Conservation (phyloP, 2,797 vertebrate species). For the Botia almorhae region DNA sequence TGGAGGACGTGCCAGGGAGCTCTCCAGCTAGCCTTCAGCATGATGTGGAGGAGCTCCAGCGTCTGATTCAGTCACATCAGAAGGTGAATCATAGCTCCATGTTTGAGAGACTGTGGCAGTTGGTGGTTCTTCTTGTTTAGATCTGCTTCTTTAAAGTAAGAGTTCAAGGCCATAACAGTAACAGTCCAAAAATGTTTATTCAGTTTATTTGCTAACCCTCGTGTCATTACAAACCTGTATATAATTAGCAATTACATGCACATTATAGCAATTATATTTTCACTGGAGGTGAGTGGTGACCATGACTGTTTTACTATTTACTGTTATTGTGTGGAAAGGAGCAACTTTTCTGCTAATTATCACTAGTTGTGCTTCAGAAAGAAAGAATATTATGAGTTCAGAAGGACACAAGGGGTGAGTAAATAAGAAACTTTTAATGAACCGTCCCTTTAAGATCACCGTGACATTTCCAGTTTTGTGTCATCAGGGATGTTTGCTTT, state of each 20-base stretch:
- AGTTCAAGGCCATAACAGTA: neutral
- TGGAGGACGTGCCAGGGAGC: conserved; percentile 56
- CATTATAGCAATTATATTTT: neutral
- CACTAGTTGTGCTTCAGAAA: neutral
- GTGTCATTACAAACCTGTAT: neutral
- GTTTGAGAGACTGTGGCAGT: neutral
- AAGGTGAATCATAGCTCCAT: conserved; percentile 59
- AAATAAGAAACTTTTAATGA: neutral
- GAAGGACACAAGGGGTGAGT: neutral
- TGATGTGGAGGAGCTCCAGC: conserved; percentile 76
- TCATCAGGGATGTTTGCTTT: conserved; percentile 30
- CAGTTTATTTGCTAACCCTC: neutral
- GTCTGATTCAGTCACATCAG: conserved; percentile 69
- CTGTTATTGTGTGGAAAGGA: neutral
- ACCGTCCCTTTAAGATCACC: conserved; percentile 16
- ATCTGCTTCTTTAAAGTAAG: conserved; percentile 7
- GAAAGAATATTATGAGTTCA: neutral
- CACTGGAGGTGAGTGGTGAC: neutral
- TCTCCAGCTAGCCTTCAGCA: conserved; percentile 62
- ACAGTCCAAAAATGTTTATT: neutral
- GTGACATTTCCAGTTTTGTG: conserved; percentile 31
- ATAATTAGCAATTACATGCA: neutral
- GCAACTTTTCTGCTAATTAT: neutral
- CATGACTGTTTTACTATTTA: neutral
- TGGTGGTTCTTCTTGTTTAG: neutral